Conservation (phyloP, 1,140 invertebrate genomes). For the Drosophila cardini region DNA sequence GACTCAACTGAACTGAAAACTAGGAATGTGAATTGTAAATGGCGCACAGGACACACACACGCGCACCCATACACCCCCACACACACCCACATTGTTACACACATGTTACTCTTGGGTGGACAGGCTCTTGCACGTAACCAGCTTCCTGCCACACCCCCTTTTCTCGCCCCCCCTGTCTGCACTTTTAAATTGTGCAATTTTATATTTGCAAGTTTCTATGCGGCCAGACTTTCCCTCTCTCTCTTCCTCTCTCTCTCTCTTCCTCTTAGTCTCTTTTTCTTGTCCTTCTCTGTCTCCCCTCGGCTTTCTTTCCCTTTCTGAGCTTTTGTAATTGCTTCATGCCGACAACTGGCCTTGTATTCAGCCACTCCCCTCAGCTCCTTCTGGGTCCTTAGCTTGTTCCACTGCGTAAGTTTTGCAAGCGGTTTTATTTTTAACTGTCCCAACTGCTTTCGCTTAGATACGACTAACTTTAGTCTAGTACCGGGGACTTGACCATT, state of each 20-base stretch:
- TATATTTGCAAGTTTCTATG: conserved; percentile 81
- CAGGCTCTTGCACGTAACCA: conserved; percentile 58
- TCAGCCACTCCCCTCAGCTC: neutral
- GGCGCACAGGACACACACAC: conserved; percentile 67
- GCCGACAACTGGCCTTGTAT: conserved; percentile 56
- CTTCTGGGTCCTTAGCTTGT: conserved; percentile 1
- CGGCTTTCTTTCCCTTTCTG: neutral
- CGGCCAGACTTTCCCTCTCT: conserved; percentile 39
- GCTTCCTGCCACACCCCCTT: conserved; percentile 28
- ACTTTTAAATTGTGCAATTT: conserved; percentile 81
- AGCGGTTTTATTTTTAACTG: conserved; percentile 61
- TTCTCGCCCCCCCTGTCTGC: conserved; percentile 54
- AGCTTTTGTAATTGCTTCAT: conserved; percentile 71
- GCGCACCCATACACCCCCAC: conserved; percentile 31
- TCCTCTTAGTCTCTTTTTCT: too few species aligned
- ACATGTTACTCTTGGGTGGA: conserved; percentile 33
- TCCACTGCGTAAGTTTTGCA: conserved; percentile 60
- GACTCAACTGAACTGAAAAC: conserved; percentile 83
- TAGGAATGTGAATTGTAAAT: conserved; percentile 83
- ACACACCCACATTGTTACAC: conserved; percentile 3
- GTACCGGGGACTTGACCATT: conserved; percentile 7
- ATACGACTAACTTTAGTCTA: conserved; percentile 6
- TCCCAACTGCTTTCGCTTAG: conserved; percentile 36
- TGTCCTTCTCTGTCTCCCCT: neutral
- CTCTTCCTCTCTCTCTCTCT: neutral